A percentile compares a stretch with the other conserved stretches of the same genome.
Conservation (phyloP, 2,888 invertebrate species). For the Lamellibrachia columna region DNA sequence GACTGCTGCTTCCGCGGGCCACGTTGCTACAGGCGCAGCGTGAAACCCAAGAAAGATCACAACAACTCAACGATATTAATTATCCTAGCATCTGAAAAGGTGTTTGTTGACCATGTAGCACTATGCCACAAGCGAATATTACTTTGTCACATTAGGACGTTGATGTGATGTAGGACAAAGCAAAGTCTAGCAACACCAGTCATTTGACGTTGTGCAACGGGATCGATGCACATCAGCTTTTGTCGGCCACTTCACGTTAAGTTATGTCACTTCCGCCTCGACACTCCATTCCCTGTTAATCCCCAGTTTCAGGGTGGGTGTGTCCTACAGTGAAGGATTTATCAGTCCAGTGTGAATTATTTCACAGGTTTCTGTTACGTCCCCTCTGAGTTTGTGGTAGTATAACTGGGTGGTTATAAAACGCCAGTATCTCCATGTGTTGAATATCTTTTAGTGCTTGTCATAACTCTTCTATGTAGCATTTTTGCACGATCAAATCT, state of each 20-base stretch:
- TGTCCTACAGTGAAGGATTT: neutral
- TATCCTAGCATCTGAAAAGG: neutral
- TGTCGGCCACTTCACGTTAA: neutral
- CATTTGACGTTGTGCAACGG: neutral
- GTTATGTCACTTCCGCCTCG: neutral
- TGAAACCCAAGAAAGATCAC: neutral
- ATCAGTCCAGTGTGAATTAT: neutral
- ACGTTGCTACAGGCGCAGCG: neutral
- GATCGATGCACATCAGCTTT: neutral
- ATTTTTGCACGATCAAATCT: neutral
- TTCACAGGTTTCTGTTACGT: neutral
- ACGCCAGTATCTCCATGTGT: neutral
- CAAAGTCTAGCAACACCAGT: neutral
- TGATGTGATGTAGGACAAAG: neutral
- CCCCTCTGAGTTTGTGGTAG: neutral
- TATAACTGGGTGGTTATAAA: neutral
- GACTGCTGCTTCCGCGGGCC: neutral
- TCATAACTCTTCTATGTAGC: neutral
- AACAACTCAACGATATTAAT: neutral
- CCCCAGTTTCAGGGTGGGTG: neutral
- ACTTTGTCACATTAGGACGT: neutral
- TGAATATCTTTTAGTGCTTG: neutral
- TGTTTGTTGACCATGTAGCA: neutral
- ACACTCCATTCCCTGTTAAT: neutral
- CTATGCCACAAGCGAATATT: neutral